Evolutionary conservation across 2,888 invertebrate genomes (phyloP).

Genomic region (Eremobia ochroleuca): DNA sequence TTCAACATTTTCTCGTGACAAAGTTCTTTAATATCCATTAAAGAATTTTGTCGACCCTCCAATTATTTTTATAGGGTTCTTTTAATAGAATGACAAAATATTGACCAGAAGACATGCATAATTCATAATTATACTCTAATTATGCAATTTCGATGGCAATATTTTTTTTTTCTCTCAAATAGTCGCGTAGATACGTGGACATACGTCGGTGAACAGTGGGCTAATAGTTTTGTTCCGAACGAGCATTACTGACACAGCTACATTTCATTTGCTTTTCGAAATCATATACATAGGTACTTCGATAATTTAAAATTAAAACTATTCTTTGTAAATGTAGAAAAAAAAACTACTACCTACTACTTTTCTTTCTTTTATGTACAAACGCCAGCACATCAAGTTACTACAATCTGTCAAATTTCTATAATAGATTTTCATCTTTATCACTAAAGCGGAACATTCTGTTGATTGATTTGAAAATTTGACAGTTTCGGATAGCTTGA

Average conservation of each 20-base stretch:
- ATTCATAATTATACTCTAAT: background rate
- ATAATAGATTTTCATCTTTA: too few relatives aligned
- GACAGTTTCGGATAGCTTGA: too few relatives aligned
- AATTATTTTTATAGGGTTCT: conserved; percentile 41
- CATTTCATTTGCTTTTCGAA: background rate
- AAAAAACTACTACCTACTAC: too few relatives aligned
- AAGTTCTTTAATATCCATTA: conserved; percentile 31
- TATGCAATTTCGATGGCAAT: background rate
- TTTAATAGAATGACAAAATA: conserved; percentile 36
- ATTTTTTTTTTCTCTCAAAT: background rate
- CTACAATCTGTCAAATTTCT: too few relatives aligned
- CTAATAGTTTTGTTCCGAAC: background rate
- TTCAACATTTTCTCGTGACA: conserved; percentile 44
- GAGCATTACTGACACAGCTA: background rate
- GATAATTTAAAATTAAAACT: background rate
- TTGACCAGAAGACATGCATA: background rate
- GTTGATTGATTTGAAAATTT: too few relatives aligned
- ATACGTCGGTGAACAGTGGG: background rate
- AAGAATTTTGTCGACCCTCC: background rate
- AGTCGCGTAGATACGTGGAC: background rate
- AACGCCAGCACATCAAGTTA: too few relatives aligned
- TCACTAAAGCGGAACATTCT: too few relatives aligned
- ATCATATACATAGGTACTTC: too few relatives aligned
- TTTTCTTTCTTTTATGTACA: too few relatives aligned
- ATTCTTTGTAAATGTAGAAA: background rate